Evolutionary conservation across 64 coral and sea anemone genomes (phyloP).

Genomic region (Pachyseris speciosa): DNA sequence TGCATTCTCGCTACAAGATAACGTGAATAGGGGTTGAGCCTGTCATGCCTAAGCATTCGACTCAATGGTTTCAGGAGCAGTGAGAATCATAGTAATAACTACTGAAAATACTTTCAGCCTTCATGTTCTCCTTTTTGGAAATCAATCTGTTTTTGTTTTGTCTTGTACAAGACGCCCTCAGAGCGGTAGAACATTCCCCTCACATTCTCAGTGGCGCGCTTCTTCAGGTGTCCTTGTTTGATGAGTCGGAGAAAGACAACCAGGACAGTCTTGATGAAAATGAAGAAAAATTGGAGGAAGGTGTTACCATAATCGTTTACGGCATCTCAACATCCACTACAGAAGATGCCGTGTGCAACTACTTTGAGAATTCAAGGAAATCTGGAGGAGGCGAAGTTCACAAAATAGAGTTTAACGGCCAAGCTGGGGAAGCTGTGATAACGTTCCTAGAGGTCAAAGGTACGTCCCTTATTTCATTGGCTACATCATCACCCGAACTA

Average conservation of each 20-base stretch:
- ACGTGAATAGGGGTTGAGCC: no score
- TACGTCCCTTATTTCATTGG: no score
- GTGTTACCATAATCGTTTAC: conserved; percentile 7
- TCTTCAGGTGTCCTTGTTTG: neutral
- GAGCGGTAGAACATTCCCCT: neutral
- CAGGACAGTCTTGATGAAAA: neutral
- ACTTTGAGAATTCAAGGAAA: conserved; percentile 63
- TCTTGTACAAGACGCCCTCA: conserved; percentile 1
- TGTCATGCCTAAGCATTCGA: no score
- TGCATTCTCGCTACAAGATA: no score
- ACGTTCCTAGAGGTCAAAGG: conserved; percentile 11
- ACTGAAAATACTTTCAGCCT: neutral
- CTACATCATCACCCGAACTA: no score
- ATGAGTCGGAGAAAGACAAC: neutral
- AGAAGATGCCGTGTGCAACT: conserved; percentile 44
- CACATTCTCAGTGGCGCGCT: neutral
- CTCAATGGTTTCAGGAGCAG: no score
- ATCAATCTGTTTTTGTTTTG: neutral
- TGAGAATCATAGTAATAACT: no score
- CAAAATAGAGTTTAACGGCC: neutral
- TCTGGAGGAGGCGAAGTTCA: conserved; percentile 71
- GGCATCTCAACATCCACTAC: conserved; percentile 27
- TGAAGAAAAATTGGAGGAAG: neutral
- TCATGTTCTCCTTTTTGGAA: neutral
- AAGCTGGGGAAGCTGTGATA: neutral